Evolutionary conservation across 2,888 invertebrate genomes (phyloP), one percentile per base, ranked within the genome.

Genomic region (Drosophila borealis): DNA sequence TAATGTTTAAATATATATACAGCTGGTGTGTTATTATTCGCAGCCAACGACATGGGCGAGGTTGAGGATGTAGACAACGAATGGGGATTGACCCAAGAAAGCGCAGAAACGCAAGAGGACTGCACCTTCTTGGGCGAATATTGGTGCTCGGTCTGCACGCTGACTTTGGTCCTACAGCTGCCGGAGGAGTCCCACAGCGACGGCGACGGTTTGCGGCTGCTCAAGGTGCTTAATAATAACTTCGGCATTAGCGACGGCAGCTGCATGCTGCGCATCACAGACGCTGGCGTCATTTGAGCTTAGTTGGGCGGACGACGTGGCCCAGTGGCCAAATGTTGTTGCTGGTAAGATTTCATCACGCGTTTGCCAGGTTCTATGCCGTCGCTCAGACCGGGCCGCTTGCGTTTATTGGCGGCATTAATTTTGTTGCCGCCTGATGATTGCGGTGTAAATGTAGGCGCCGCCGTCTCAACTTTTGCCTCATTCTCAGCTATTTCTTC

Each of bases 361-460:
- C 96, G 97, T 90, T 97, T 97, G 21, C 97, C 95, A 9, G 98
- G 98, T 45, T 96, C 93, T 56, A 98, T 92, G 4, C 94, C 94
- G 89, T 96, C 95, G 39, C 95, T 94, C 14, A 98, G 92, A 0
- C 98, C 98, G 46, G 96, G 96, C 57, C 97, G 93, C 88, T 96
- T 97, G 74, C 95, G 95, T 90, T 95, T 95, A 5, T 67, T 81
- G 8, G 9, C 42, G n/a, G 36, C 21, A 6, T 29, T 42, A 13
- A 49, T 11, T 10, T 14, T 46, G 54, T 25, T 57, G 19, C 17
- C 29, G 34, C 33, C 50, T 4, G 60, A 14, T 9, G 60, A 14
- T 13, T 41, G 13, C 33, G 50, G 11, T 3, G 36, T 48, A 13
- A 49, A 11, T 21, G 50, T 56, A 3, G 81, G 44, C 2, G 67